Evolutionary conservation across 2,888 invertebrate genomes (phyloP), one percentile per base, ranked within the genome.

Genomic region (Trisateles emortualis): DNA sequence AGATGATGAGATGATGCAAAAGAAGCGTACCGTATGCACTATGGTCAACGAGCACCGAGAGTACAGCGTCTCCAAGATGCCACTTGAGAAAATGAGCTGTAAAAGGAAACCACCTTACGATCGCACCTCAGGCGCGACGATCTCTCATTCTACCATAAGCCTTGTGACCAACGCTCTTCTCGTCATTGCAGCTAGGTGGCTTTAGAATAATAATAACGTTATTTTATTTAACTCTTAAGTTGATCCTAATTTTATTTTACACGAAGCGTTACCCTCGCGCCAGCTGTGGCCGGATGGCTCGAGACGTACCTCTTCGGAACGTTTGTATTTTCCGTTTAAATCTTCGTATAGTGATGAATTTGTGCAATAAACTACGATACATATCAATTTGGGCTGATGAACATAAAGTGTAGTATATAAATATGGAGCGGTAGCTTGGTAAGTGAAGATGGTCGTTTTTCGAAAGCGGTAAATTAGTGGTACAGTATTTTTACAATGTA

Each of bases 1-100:
- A 60, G 97, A 97, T 77, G 97, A 97, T 84, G 97, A 97, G 83
- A 95, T 96, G 95, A 96, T 97, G 94, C 96, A 96, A 77, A 97
- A 97, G 93, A 97, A 97, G 81, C 94, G 96, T 50, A 96, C 97
- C 2, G 94, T 97, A 40, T 97, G 97, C 88, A 96, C 95, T 60
- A 97, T 97, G 96, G 90, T 93, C 36, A 93, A 94, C 70, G 97
- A 97, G 79, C 96, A 97, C 82, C 94, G 97, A 24, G 97, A 97
- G 83, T 97, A 97, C 88, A 95, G 95, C 77, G 95, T 97, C 52
- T 96, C 96, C 77, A 95, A 95, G 81, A 95, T 97, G 94, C 97
- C 97, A 0, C 89, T 96, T 58, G 96, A 96, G 67, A 95, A 95
- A 81, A 97, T 97, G 97, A 96, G 95, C 80, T 97, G 97, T 90